Evolutionary conservation across 2,797 vertebrate genomes (phyloP).

Genomic region (Loris lydekkerianus): DNA sequence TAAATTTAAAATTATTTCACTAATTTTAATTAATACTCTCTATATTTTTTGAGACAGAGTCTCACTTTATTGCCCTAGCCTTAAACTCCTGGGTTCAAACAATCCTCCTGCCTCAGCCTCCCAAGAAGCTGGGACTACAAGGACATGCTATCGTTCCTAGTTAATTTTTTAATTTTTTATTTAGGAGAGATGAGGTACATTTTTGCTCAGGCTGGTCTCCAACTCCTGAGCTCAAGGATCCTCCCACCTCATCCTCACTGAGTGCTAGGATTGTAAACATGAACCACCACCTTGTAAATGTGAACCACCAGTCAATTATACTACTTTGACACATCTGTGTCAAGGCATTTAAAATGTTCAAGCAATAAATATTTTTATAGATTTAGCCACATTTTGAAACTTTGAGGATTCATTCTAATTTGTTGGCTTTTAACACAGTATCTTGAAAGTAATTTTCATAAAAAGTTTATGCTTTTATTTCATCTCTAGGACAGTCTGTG

Average conservation of each 20-base stretch:
- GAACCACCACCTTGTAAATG: not conserved
- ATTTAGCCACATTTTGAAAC: conserved; percentile 25
- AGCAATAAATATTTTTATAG: conserved; percentile 36
- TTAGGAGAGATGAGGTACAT: not conserved
- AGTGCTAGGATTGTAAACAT: not conserved
- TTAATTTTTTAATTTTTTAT: not conserved
- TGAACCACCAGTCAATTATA: not conserved
- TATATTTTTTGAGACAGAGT: not conserved
- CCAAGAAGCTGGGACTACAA: not conserved
- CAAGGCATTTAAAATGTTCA: conserved; percentile 31
- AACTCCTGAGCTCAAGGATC: not conserved
- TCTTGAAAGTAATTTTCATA: not conserved
- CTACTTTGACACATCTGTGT: conserved; percentile 54
- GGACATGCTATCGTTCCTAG: no score
- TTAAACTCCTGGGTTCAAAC: not conserved
- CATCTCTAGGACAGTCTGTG: not conserved
- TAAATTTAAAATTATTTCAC: conserved; percentile 59
- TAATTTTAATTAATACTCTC: conserved; percentile 35
- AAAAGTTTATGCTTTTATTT: not conserved
- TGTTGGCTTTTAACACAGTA: not conserved
- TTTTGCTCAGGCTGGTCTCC: not conserved
- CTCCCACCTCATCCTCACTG: not conserved
- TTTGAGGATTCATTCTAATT: conserved; percentile 14
- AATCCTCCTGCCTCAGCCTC: not conserved
- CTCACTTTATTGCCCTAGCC: not conserved